phyloP scores from a whole-genome alignment of 2,888 invertebrate genomes.

The Germaria angustata region DNA sequence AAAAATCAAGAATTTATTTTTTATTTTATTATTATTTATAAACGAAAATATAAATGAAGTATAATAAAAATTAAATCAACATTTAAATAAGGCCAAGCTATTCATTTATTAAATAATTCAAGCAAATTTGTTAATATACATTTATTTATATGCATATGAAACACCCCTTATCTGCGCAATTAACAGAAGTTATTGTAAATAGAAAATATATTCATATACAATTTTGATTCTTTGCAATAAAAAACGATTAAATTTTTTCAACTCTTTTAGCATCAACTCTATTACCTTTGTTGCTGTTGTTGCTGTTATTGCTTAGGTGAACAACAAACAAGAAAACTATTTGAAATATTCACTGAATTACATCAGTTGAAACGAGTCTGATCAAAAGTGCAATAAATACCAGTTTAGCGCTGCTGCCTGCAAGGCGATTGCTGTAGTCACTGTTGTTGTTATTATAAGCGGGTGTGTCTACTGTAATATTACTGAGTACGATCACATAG shows the following conservation, averaged over 20 bases:
- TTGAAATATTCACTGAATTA: conserved; percentile 63
- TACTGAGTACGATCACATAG: not conserved
- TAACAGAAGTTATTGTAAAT: conserved; percentile 25
- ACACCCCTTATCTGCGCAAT: not conserved
- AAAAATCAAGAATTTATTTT: too few species aligned
- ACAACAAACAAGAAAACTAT: conserved; percentile 63
- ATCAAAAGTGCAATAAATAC: conserved; percentile 65
- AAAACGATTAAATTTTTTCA: conserved; percentile 34
- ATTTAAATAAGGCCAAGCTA: too few species aligned
- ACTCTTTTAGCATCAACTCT: not conserved
- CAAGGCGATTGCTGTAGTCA: not conserved
- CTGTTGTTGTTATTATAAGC: conserved; percentile 24
- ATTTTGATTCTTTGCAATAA: conserved; percentile 47
- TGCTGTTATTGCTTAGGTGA: not conserved
- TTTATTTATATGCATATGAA: too few species aligned
- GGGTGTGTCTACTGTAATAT: conserved; percentile 64
- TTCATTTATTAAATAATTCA: too few species aligned
- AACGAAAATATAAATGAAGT: too few species aligned
- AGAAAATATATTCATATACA: conserved; percentile 11
- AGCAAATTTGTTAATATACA: too few species aligned
- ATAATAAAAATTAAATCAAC: too few species aligned
- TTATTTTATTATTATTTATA: too few species aligned
- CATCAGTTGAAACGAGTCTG: conserved; percentile 54
- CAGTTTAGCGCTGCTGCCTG: conserved; percentile 47
- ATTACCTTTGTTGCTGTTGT: conserved; percentile 16